phyloP scores from a whole-genome alignment of 2,888 invertebrate genomes.

The Schizotus pectinicornis region DNA sequence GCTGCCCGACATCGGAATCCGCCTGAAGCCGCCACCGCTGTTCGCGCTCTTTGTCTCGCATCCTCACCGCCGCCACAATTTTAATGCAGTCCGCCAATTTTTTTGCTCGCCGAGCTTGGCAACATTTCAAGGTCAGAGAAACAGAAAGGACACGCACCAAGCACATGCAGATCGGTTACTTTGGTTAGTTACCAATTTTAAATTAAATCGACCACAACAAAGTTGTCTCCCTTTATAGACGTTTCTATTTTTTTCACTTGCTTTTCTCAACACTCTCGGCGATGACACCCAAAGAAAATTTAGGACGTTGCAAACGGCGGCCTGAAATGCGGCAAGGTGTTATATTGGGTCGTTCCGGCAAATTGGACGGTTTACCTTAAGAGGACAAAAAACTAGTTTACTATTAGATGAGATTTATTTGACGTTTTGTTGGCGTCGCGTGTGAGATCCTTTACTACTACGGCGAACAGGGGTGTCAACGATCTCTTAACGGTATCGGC shows the following conservation, averaged over 20 bases:
- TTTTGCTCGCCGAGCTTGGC: conserved; percentile 34
- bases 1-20: too few relatives aligned
- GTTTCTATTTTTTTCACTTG: not conserved
- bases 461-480: conserved; percentile 1
- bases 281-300: not conserved
- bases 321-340: not conserved
- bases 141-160: conserved; percentile 34
- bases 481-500: conserved; percentile 1
- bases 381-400: conserved; percentile 1
- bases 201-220: not conserved
- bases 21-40: too few relatives aligned
- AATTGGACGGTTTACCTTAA: not conserved
- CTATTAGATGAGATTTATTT: conserved; percentile 4
- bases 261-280: too few relatives aligned
- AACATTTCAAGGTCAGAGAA: conserved; percentile 38
- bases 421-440: not conserved
- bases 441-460: conserved; percentile 3
- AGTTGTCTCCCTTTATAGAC: not conserved
- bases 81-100: conserved; percentile 31
- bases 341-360: not conserved
- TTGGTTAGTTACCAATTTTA: not conserved
- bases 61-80: too few relatives aligned
- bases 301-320: not conserved
- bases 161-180: not conserved
- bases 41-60: too few relatives aligned